phyloP scores from a whole-genome alignment of 2,113 vertebrate genomes.

The Gymnobelideus leadbeateri region DNA sequence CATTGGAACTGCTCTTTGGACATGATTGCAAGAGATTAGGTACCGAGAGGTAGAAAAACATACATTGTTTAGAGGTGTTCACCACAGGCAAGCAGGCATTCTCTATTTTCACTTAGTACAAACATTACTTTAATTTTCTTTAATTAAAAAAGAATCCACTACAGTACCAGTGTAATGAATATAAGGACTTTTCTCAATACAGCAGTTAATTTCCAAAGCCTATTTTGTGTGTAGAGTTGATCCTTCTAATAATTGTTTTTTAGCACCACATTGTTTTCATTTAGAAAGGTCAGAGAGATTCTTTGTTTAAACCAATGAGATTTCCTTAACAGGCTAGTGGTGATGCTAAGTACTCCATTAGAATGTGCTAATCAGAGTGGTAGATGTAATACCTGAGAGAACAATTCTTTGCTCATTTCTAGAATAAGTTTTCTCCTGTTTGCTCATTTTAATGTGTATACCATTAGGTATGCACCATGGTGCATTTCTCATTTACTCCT shows the following conservation, averaged over 20 bases:
- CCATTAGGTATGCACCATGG: conserved; percentile 6
- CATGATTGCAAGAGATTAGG: conserved; percentile 1
- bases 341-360: conserved; percentile 70
- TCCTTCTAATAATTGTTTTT: conserved; percentile 62
- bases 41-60: conserved; percentile 4
- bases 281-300: conserved; percentile 82
- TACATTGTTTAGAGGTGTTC: conserved; percentile 9
- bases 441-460: conserved; percentile 6
- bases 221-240: conserved; percentile 56
- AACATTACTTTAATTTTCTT: conserved; percentile 31
- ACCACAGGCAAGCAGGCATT: background rate
- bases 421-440: conserved; percentile 48
- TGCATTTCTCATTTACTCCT: conserved; percentile 15
- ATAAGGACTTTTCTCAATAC: conserved; percentile 78
- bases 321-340: conserved; percentile 77
- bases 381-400: conserved; percentile 53
- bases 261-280: conserved; percentile 72
- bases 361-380: conserved; percentile 69
- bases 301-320: conserved; percentile 76
- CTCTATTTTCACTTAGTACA: conserved; percentile 48
- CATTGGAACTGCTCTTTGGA: background rate
- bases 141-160: conserved; percentile 23
- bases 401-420: conserved; percentile 57
- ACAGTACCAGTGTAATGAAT: conserved; percentile 74
- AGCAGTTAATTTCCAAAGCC: conserved; percentile 74